Base-by-base conservation (phyloP, 2,113 vertebrate species). In the Hyperoodon ampullatus region DNA sequence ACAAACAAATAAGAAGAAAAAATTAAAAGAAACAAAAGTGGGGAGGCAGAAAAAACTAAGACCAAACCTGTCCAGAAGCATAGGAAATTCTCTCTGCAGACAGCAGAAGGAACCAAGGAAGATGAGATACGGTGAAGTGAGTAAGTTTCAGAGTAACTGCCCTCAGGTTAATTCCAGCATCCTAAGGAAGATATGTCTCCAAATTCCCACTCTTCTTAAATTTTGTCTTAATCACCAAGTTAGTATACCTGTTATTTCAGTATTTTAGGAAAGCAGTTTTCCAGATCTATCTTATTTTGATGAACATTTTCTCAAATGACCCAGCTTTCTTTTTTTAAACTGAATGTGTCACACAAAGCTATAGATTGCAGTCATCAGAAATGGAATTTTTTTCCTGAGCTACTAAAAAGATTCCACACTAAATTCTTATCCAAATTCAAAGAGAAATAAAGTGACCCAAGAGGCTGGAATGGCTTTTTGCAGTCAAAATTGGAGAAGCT, bases 251-350 rank as follows among this genome's bases (percentile, higher is more conserved):
- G 23, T 72, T 86, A 70, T 39, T 97, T 85, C 15, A 78, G 30
- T 53, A 85, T 96, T 95, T 88, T 75, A 94, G n/a, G 47, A 81
- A 95, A 68, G 42, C n/a, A 70, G 12, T 86, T 84, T 65, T 68
- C 21, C 58, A 96, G 26, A 86, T 55, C 30, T 78, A 35, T 35
- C 87, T 89, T 80, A 61, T 39, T 85, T 70, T 78, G 9, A 80
- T 87, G 70, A 84, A 87, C 24, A 81, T 84, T 92, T 94, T 84
- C n/a, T 87, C 70, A 90, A 86, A 75, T 19, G 33, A 92, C 74
- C 4, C 30, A 88, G 44, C 33, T 72, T 93, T 94, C 47, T 84
- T 87, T 91, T 88, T 42, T 55, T 50, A 86, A 96, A 70, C 35
- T 60, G 55, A 80, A 71, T 68, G 28, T 89, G 47, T 80, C 55